These are phyloP conservation scores for Caenorhabditis sp. DNA, from an alignment of 2,888 invertebrate genomes.

Conservation along the genomic window DNA sequence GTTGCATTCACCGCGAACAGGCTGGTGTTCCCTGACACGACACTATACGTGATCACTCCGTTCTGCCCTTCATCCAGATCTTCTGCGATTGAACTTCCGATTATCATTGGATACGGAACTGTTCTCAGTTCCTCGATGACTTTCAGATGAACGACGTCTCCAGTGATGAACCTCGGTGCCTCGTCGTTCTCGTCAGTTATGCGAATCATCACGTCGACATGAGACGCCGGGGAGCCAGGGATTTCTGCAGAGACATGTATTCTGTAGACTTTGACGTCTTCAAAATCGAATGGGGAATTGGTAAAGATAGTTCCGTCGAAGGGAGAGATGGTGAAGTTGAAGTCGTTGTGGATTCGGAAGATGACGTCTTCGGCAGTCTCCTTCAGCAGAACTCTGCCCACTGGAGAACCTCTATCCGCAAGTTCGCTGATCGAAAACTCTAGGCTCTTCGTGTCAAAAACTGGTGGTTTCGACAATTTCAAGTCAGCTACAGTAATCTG, in stretches of 20 bases:
- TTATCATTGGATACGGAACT: constrained; percentile 39
- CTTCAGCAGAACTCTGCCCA: constrained; percentile 14
- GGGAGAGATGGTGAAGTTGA: constrained; percentile 53
- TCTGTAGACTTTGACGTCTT: constrained; percentile 23
- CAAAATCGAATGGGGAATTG: constrained; percentile 62
- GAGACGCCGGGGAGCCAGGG: background rate
- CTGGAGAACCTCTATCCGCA: constrained; percentile 9
- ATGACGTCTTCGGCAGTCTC: constrained; percentile 1
- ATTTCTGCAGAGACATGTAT: background rate
- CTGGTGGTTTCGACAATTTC: background rate
- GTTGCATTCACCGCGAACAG: constrained; percentile 70
- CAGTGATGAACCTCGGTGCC: constrained; percentile 70
- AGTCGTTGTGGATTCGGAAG: constrained; percentile 46
- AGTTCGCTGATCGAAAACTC: constrained; percentile 32
- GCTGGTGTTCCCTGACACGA: constrained; percentile 70
- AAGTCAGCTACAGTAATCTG: background rate
- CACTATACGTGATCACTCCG: constrained; percentile 70
- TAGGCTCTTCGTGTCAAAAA: background rate
- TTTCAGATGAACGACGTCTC: constrained; percentile 62
- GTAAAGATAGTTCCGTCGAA: constrained; percentile 42
- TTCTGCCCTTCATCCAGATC: constrained; percentile 66
- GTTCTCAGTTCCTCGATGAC: constrained; percentile 56
- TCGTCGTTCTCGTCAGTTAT: constrained; percentile 76
- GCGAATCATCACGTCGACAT: constrained; percentile 52
- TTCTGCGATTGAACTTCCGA: constrained; percentile 67